Conservation (phyloP, 1,140 invertebrate species). For the Rhagoletis zephyria region DNA sequence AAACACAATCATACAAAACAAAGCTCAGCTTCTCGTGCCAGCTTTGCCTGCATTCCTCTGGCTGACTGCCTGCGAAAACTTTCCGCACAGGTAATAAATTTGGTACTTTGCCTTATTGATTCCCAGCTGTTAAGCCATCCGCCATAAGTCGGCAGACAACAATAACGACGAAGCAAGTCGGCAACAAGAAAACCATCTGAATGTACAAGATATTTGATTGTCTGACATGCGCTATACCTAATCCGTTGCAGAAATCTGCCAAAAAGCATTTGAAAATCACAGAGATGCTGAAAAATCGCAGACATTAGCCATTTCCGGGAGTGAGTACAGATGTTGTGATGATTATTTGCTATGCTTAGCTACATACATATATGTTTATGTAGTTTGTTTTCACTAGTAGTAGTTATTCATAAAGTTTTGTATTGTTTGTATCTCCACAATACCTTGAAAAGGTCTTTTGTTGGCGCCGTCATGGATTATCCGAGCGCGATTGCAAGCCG, state of each 20-base stretch:
- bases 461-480: constrained; percentile 22
- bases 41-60: neutral
- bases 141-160: neutral
- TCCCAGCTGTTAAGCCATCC: constrained; percentile 10
- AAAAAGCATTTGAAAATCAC: constrained; percentile 48
- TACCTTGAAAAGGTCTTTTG: neutral
- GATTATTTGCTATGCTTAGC: neutral
- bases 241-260: constrained; percentile 36
- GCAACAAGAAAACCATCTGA: neutral
- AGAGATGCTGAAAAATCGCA: neutral
- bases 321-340: neutral
- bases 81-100: constrained; percentile 46
- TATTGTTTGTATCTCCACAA: neutral
- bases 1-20: neutral
- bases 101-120: constrained; percentile 44
- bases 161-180: neutral
- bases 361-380: neutral
- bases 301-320: constrained; percentile 46
- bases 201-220: neutral
- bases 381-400: neutral
- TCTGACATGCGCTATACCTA: neutral
- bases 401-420: neutral
- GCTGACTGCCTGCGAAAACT: neutral
- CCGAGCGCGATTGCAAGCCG: neutral
- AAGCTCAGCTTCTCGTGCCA: neutral